Evolutionary conservation across 2,888 invertebrate genomes (phyloP), one percentile per base, ranked within the genome.

Genomic region (Chrysolina americana): DNA sequence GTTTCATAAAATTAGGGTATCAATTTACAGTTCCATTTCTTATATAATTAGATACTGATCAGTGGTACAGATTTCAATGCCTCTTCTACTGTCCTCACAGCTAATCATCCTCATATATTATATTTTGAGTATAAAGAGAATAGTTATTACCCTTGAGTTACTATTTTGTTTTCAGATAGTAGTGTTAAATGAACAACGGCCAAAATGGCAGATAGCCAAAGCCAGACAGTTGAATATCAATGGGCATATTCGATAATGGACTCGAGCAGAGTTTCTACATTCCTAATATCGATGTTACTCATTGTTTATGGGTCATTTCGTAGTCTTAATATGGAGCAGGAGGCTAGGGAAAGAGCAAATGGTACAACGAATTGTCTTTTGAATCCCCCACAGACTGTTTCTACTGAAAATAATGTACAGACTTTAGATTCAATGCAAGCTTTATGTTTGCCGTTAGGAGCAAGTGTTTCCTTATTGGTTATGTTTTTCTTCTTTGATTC

Each of bases 401-500:
- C 82, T 68, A 74, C 77, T 28, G 87, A 87, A 64, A 86, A 83
- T 74, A 87, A 87, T 74, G 94, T 98, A 79, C 98, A 98, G 89
- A 98, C 98, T 0, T 89, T 98, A 87, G 98, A 98, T 89, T 97
- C 97, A 75, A 96, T 98, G 94, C 98, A 98, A 89, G 98, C 98
- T 83, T 92, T 98, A 85, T 98, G 98, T 90, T 92, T 98, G 88
- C 98, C 98, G 74, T 91, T 97, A 79, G 98, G 98, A 85, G 98
- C 98, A 83, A 98, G 98, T 78, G 94, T 98, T 83, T 98, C 98
- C 76, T 91, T 98, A 79, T 93, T 98, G 77, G 94, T 98, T 85
- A 98, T 98, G 98, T 98, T 98, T 89, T 98, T 98, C 91, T 98
- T 98, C 90, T 98, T 98, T 87, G 98, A 98, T 90, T 98, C 98